phyloP scores from a whole-genome alignment of 2,888 invertebrate species.

The Habroteleia sp. region DNA sequence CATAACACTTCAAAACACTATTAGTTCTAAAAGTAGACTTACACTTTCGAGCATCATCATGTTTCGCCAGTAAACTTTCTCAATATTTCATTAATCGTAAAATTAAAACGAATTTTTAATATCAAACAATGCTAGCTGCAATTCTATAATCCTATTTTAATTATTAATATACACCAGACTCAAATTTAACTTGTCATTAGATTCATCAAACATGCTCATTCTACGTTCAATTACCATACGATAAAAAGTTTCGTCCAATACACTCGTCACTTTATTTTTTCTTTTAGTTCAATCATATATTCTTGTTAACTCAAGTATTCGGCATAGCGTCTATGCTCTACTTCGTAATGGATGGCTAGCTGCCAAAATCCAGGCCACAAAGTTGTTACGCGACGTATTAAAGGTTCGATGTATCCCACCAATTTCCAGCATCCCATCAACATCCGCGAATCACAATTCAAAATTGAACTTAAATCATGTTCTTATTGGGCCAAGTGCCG shows the following conservation, averaged over 20 bases:
- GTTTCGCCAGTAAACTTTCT: not conserved
- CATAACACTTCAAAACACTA: not conserved
- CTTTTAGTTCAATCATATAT: slow-evolving; percentile 19
- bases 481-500: slow-evolving; percentile 18
- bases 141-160: no score
- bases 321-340: slow-evolving; percentile 37
- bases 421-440: not conserved
- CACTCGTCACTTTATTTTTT: slow-evolving; percentile 17
- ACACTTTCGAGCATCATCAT: not conserved
- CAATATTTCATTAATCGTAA: not conserved
- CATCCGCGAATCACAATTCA: slow-evolving; percentile 17
- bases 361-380: slow-evolving; percentile 54
- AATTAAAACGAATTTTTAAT: slow-evolving; percentile 2
- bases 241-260: slow-evolving; percentile 20
- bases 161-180: not conserved
- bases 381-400: slow-evolving; percentile 38
- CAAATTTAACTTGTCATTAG: slow-evolving; percentile 1
- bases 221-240: slow-evolving; percentile 17
- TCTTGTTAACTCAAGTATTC: slow-evolving; percentile 38
- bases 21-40: not conserved
- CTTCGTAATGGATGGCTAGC: slow-evolving; percentile 48
- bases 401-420: slow-evolving; percentile 34
- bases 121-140: not conserved
- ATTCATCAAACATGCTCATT: slow-evolving; percentile 12
- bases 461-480: slow-evolving; percentile 5